Evolutionary conservation across 2,888 invertebrate species (phyloP).

Genomic region (Craniophora ligustri): DNA sequence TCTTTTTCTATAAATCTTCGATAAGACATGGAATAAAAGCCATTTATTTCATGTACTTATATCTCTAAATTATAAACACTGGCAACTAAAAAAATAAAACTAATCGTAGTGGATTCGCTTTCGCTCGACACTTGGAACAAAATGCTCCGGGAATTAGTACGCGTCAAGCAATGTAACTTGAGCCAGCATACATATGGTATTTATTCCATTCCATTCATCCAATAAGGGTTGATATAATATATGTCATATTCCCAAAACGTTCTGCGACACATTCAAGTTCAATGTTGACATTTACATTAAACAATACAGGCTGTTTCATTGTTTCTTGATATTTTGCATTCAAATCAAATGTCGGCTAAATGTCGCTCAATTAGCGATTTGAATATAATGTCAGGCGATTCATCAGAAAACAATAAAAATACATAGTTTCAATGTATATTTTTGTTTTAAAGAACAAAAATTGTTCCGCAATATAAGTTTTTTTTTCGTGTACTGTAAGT

Average conservation of each 20-base stretch:
- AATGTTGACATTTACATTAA: conserved; percentile 85
- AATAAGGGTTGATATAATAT: conserved; percentile 84
- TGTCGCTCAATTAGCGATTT: conserved; percentile 62
- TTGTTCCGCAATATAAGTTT: too few species aligned
- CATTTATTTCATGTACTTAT: too few species aligned
- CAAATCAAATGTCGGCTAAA: conserved; percentile 69
- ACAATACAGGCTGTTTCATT: conserved; percentile 79
- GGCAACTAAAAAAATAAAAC: neutral
- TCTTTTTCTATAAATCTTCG: too few species aligned
- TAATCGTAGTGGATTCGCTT: conserved; percentile 25
- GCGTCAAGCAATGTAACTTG: conserved; percentile 78
- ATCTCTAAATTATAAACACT: too few species aligned
- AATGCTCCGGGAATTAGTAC: conserved; percentile 73
- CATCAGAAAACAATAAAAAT: conserved; percentile 46
- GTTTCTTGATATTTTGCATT: conserved; percentile 66
- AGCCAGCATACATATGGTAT: conserved; percentile 84
- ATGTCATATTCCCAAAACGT: conserved; percentile 83
- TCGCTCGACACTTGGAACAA: conserved; percentile 48
- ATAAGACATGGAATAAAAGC: too few species aligned
- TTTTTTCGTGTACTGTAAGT: too few species aligned
- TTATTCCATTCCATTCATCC: conserved; percentile 80
- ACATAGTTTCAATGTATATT: too few species aligned
- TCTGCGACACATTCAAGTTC: conserved; percentile 72
- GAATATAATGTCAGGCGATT: conserved; percentile 62
- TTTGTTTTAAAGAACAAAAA: too few species aligned